These are phyloP conservation scores for Drosophila biarmipes DNA, from an alignment of 1,140 invertebrate species.

Conservation along the genomic window DNA sequence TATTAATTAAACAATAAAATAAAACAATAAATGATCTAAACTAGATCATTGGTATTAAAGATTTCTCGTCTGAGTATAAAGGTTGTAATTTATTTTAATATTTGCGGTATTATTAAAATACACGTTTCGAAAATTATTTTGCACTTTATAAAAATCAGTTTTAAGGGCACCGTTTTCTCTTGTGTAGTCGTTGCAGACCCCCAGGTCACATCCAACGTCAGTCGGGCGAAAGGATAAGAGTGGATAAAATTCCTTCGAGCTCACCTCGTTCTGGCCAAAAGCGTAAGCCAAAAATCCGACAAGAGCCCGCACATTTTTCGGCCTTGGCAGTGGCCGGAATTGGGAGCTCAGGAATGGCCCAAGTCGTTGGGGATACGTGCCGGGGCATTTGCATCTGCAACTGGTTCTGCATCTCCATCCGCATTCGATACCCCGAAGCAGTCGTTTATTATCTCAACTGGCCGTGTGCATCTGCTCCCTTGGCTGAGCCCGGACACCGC, in stretches of 20 bases:
- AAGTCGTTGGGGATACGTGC: constrained; percentile 47
- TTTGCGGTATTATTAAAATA: too few species aligned
- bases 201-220: constrained; percentile 17
- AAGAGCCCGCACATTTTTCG: constrained; percentile 23
- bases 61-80: too few species aligned
- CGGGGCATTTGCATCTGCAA: constrained; percentile 11
- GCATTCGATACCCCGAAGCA: constrained; percentile 1
- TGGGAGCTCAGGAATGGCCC: constrained; percentile 15
- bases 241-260: constrained; percentile 22
- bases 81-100: too few species aligned
- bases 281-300: constrained; percentile 13
- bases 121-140: too few species aligned
- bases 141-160: neutral
- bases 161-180: neutral
- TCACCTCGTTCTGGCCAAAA: constrained; percentile 16
- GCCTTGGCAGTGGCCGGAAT: constrained; percentile 24
- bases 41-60: too few species aligned
- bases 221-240: constrained; percentile 32
- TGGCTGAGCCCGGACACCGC: constrained; percentile 22
- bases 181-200: neutral
- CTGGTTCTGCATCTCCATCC: neutral
- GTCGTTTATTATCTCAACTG: constrained; percentile 39
- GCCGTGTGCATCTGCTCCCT: constrained; percentile 41
- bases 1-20: too few species aligned
- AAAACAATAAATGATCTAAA: too few species aligned